These are phyloP conservation scores for Prionace glauca DNA, from an alignment of 2,797 vertebrate species.

Conservation along the genomic window DNA sequence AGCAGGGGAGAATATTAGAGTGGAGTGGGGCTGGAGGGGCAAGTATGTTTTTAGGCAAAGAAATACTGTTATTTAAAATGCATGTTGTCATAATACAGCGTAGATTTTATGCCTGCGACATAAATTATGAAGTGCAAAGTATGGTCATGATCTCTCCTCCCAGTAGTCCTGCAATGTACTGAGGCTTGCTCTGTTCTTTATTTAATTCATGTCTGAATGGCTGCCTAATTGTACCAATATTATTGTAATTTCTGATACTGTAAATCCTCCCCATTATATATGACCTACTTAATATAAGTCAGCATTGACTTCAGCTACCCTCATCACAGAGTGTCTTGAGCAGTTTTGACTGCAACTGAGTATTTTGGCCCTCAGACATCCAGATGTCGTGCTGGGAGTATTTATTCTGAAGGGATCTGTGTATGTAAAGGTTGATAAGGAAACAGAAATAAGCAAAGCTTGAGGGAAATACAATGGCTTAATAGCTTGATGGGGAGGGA, in stretches of 20 bases:
- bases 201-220: not conserved
- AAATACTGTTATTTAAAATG: not conserved
- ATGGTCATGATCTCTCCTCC: not conserved
- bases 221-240: not conserved
- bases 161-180: not conserved
- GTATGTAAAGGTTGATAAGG: slow-evolving; percentile 15
- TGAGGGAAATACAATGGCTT: not conserved
- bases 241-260: not conserved
- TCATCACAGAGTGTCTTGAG: not conserved
- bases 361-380: not conserved
- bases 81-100: not conserved
- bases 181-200: not conserved
- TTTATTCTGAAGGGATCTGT: not conserved
- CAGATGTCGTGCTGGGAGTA: not conserved
- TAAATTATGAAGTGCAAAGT: not conserved
- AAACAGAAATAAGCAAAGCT: not conserved
- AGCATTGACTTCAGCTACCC: not conserved
- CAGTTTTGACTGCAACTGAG: not conserved
- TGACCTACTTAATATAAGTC: slow-evolving; percentile 1
- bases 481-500: not conserved
- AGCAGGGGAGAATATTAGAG: not conserved
- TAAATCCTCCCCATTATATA: not conserved
- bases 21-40: not conserved
- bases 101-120: not conserved
- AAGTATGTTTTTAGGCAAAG: not conserved